Base-by-base conservation (phyloP, 2,113 vertebrate species). In the Cryptomyrus ogoouensis region DNA sequence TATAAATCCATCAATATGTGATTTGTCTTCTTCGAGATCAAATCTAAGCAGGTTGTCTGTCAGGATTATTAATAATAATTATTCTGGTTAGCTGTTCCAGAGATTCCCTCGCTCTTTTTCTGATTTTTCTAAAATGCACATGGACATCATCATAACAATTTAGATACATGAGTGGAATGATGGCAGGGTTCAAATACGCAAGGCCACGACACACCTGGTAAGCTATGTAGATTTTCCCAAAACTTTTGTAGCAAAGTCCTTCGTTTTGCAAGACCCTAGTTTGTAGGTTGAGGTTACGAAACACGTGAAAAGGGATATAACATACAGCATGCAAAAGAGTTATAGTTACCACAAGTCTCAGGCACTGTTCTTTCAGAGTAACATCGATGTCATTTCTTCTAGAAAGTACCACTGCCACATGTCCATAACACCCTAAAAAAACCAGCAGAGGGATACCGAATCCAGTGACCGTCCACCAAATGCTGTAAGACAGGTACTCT, bases 131-230 rank as follows among this genome's bases (percentile, higher is more conserved):
- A 2, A 96, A 21, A 0, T 58, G 84, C n/a, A 92, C 90, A 47
- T 44, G 0, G 86, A 94, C 90, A 35, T 94, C 88, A 24, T 94
- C 92, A 0, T 90, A 91, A 47, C 91, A 91, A 31, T 95, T 90
- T 44, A 97, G 90, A 0, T 97, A 97, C 88, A 97, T 91, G 77
- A 98, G 91, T 2, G 97, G 97, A 88, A 97, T 97, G 84, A 98
- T 91, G 85, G 94, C 95, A 9, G 96, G 96, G 93, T 97, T 97
- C 88, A 97, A 91, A 92, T 95, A 95, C 85, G 95, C 96, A 89
- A 97, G 90, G 1, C 94, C 96, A 3, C 96, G 94, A 15, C 94
- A 94, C 50, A 97, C 93, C 91, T 97, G 97, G 70, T 96, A 95
- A 85, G 92, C 93, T 5, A 96, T 0, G 3, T 96, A 97, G 49